A percentile compares a stretch with the other conserved stretches of the same genome.
Evolutionary conservation across 2,888 invertebrate species (phyloP).

Genomic region (Thymelicus sylvestris): DNA sequence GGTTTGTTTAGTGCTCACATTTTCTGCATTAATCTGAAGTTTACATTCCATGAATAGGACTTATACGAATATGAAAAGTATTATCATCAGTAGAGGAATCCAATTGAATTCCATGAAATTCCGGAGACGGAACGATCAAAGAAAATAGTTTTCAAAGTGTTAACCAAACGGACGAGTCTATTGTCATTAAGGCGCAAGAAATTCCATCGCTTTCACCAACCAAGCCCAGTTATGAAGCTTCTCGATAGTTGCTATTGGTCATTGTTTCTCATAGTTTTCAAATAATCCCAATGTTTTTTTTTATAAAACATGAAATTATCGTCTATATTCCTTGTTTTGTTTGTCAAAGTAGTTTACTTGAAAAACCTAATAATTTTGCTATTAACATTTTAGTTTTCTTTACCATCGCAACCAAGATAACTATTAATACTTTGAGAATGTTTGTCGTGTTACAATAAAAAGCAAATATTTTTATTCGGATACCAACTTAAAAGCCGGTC

Average conservation of each 20-base stretch:
- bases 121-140: constrained; percentile 43
- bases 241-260: constrained; percentile 46
- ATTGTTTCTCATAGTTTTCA: constrained; percentile 18
- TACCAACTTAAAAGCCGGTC: too few relatives aligned
- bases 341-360: too few relatives aligned
- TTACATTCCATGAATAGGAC: too few relatives aligned
- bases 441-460: too few relatives aligned
- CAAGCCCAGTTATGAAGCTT: constrained; percentile 58
- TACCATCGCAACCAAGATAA: too few relatives aligned
- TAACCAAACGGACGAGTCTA: constrained; percentile 53
- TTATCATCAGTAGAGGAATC: not conserved
- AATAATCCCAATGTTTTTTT: not conserved
- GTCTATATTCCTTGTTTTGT: too few relatives aligned
- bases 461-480: too few relatives aligned
- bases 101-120: constrained; percentile 1
- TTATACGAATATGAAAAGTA: too few relatives aligned
- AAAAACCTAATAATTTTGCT: too few relatives aligned
- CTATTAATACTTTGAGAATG: not conserved
- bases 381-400: too few relatives aligned
- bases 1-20: too few relatives aligned
- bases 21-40: too few relatives aligned
- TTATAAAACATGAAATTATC: not conserved
- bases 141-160: constrained; percentile 53
- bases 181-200: constrained; percentile 60
- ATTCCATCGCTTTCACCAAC: constrained; percentile 60